These are phyloP conservation scores for Adela reaumurella DNA, from an alignment of 2,888 invertebrate genomes.

Conservation along the genomic window DNA sequence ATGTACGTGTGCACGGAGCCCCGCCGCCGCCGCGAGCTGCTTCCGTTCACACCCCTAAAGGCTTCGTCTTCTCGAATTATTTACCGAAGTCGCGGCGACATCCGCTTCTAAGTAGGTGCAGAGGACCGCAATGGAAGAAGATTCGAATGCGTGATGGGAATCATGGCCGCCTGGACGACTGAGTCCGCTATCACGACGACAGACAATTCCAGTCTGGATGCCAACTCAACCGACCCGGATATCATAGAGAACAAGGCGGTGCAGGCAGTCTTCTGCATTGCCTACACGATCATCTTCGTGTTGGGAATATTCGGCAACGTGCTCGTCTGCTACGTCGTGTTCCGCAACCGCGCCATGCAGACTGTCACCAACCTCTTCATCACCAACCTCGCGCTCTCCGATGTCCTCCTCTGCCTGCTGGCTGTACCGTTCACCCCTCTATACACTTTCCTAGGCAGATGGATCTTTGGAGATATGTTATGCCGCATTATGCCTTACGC, in stretches of 20 bases:
- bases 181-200: too few relatives aligned
- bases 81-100: too few relatives aligned
- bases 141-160: background rate
- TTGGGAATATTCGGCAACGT: conserved; percentile 79
- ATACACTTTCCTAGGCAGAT: conserved; percentile 76
- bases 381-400: conserved; percentile 83
- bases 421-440: conserved; percentile 88
- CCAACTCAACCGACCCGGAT: conserved; percentile 44
- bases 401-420: conserved; percentile 78
- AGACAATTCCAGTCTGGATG: conserved; percentile 16
- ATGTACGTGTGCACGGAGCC: too few relatives aligned
- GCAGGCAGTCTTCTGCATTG: conserved; percentile 69
- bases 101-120: too few relatives aligned
- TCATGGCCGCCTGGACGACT: background rate
- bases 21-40: too few relatives aligned
- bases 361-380: conserved; percentile 91
- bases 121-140: too few relatives aligned
- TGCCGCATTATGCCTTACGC: conserved; percentile 86
- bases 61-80: too few relatives aligned
- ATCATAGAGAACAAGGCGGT: conserved; percentile 64
- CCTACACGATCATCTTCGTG: conserved; percentile 76
- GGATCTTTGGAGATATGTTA: conserved; percentile 79
- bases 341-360: conserved; percentile 82
- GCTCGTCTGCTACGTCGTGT: conserved; percentile 82
- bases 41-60: too few relatives aligned